These are phyloP conservation scores for Punctoribates punctum DNA, from an alignment of 2,888 invertebrate genomes.

Conservation along the genomic window DNA sequence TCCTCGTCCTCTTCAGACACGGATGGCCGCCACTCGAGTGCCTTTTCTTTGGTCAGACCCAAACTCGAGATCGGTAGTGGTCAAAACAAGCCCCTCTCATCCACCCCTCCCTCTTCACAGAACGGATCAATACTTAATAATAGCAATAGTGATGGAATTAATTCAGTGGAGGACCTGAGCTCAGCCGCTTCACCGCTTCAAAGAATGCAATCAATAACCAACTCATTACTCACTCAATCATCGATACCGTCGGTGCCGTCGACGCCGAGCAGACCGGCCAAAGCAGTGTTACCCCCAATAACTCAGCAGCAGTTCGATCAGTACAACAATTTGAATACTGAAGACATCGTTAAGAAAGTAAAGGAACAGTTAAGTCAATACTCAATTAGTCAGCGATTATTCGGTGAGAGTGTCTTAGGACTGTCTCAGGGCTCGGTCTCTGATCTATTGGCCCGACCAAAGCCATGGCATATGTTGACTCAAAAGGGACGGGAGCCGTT, in stretches of 20 bases:
- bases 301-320: constrained; percentile 98
- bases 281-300: constrained; percentile 94
- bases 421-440: constrained; percentile 96
- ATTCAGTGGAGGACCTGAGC: constrained; percentile 71
- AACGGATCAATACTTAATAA: constrained; percentile 26
- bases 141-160: constrained; percentile 27
- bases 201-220: constrained; percentile 96
- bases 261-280: constrained; percentile 79
- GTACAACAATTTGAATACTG: constrained; percentile 95
- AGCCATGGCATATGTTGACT: constrained; percentile 99
- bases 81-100: constrained; percentile 10
- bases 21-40: constrained; percentile 53
- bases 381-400: constrained; percentile 94
- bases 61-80: constrained; percentile 65
- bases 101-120: constrained; percentile 23
- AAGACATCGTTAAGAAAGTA: constrained; percentile 94
- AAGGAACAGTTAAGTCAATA: constrained; percentile 92
- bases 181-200: constrained; percentile 85
- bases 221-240: constrained; percentile 75
- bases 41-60: constrained; percentile 81
- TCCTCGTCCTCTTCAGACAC: constrained; percentile 45
- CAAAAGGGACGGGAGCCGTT: constrained; percentile 95
- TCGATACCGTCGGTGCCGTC: constrained; percentile 79
- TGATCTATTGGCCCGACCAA: constrained; percentile 91
- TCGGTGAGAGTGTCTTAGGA: constrained; percentile 96